Evolutionary conservation across 2,888 invertebrate species (phyloP).

Genomic region (Mycogona germanica): DNA sequence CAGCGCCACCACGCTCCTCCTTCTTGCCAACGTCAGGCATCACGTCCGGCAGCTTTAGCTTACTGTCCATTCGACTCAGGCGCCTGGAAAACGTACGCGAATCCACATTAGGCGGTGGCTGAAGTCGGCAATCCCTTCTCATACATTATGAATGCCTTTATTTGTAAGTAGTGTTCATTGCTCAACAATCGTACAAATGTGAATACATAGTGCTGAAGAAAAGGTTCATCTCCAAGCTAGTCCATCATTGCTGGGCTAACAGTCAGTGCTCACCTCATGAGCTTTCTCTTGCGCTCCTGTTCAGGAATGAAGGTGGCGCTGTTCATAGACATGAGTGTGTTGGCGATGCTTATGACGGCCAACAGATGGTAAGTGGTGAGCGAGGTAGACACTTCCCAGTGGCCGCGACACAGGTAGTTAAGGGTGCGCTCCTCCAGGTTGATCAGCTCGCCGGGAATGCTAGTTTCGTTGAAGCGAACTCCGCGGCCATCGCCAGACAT

Average conservation of each 20-base stretch:
- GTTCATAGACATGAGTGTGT: conserved; percentile 96
- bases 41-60: conserved; percentile 2
- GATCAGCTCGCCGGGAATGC: conserved; percentile 47
- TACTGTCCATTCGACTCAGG: conserved; percentile 19
- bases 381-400: conserved; percentile 93
- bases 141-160: no score
- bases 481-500: conserved; percentile 17
- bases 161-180: no score
- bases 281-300: conserved; percentile 25
- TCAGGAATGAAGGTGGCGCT: conserved; percentile 79
- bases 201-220: no score
- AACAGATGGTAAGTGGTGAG: conserved; percentile 92
- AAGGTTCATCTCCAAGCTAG: no score
- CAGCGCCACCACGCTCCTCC: no score
- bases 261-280: conserved; percentile 23
- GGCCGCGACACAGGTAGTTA: conserved; percentile 70
- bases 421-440: conserved; percentile 64
- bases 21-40: conserved; percentile 42
- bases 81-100: conserved; percentile 9
- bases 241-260: no score
- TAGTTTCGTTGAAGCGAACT: conserved; percentile 26
- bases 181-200: no score
- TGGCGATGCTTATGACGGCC: conserved; percentile 85
- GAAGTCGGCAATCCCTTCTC: no score
- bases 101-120: no score